phyloP scores from a whole-genome alignment of 2,888 invertebrate genomes.

The Drosophila robusta region DNA sequence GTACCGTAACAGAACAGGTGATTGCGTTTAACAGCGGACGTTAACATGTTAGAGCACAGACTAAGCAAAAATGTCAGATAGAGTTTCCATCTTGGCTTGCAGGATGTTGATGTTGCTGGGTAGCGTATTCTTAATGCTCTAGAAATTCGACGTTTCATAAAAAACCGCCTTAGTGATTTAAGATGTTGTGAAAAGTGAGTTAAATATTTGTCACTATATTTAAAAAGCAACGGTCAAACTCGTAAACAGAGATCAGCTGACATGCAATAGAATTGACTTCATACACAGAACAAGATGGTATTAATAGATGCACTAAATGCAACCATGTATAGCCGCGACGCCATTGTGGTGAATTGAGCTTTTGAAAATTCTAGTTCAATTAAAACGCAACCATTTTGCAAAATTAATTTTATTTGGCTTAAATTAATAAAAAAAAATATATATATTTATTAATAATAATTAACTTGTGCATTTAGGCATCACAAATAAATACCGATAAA shows the following conservation, averaged over 20 bases:
- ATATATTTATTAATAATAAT: not conserved
- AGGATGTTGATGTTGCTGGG: too few relatives aligned
- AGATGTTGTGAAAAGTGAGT: not conserved
- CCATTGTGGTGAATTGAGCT: slow-evolving; percentile 28
- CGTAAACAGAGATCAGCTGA: slow-evolving; percentile 45
- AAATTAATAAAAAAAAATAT: slow-evolving; percentile 46
- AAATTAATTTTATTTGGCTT: slow-evolving; percentile 53
- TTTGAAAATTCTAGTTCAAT: slow-evolving; percentile 17
- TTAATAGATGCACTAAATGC: slow-evolving; percentile 25
- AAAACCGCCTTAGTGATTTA: not conserved
- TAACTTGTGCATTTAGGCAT: slow-evolving; percentile 35
- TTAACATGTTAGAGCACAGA: slow-evolving; percentile 5
- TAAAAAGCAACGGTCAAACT: not conserved
- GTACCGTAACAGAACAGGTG: not conserved
- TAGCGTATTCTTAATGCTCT: not conserved
- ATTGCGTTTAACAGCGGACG: not conserved
- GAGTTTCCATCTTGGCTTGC: too few relatives aligned
- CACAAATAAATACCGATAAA: slow-evolving; percentile 81
- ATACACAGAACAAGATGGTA: not conserved
- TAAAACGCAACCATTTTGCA: slow-evolving; percentile 7
- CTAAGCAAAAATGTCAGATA: not conserved
- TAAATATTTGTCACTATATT: not conserved
- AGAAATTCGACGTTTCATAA: too few relatives aligned
- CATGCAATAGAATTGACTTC: too few relatives aligned
- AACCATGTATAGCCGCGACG: slow-evolving; percentile 23